These are phyloP conservation scores for Callithrix jacchus DNA, from an alignment of 2,113 vertebrate genomes.

Conservation along the genomic window DNA sequence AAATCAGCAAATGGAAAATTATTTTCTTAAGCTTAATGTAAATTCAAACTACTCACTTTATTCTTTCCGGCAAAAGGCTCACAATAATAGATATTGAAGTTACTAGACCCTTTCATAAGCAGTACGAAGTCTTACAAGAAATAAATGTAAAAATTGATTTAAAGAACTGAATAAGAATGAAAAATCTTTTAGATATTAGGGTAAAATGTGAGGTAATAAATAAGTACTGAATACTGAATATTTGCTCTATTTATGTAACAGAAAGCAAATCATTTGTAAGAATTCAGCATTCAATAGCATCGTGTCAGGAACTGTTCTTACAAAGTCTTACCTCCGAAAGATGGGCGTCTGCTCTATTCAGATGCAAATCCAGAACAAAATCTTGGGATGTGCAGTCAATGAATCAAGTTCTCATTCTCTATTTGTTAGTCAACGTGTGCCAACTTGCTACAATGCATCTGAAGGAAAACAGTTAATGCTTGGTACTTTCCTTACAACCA, in stretches of 20 bases:
- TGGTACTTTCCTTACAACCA: background rate
- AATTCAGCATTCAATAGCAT: background rate
- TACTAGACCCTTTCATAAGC: background rate
- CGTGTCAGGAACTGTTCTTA: background rate
- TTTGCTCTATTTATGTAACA: background rate
- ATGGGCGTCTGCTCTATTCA: background rate
- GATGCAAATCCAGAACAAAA: background rate
- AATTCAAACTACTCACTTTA: background rate
- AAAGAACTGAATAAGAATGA: background rate
- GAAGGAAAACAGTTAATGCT: background rate
- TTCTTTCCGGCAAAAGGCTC: constrained; percentile 35
- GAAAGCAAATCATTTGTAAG: background rate
- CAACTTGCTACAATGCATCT: background rate
- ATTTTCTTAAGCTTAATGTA: constrained; percentile 36
- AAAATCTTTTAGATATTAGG: background rate
- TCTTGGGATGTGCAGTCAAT: background rate
- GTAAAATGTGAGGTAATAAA: background rate
- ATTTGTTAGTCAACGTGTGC: background rate
- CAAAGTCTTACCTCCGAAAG: background rate
- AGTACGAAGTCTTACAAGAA: background rate
- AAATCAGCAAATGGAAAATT: constrained; percentile 42
- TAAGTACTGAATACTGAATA: background rate
- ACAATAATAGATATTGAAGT: constrained; percentile 23
- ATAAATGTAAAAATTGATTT: background rate
- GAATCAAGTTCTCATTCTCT: background rate